phyloP scores from a whole-genome alignment of 2,888 invertebrate genomes.

The Temnothorax unifasciatus region DNA sequence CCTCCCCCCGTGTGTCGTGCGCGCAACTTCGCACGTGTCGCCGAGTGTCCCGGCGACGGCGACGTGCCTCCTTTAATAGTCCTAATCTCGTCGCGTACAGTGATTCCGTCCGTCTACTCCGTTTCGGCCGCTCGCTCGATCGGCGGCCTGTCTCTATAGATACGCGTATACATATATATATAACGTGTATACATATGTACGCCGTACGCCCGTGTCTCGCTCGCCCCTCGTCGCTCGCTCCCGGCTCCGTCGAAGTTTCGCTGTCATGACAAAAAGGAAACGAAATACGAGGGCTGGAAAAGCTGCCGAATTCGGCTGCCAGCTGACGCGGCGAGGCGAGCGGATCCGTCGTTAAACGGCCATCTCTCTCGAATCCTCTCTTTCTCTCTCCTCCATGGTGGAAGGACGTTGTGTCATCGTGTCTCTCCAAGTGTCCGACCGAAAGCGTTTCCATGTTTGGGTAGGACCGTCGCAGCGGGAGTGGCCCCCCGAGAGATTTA shows the following conservation, averaged over 20 bases:
- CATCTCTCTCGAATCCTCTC: conserved; percentile 11
- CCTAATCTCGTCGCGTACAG: conserved; percentile 11
- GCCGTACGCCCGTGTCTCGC: not conserved
- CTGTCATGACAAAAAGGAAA: conserved; percentile 32
- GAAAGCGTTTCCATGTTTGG: conserved; percentile 70
- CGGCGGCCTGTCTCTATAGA: conserved; percentile 46
- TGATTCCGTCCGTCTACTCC: not conserved
- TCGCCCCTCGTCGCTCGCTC: not conserved
- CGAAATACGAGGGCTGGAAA: conserved; percentile 40
- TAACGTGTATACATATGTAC: not conserved
- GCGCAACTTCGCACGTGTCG: not conserved
- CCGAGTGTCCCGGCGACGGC: not conserved
- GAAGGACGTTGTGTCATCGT: conserved; percentile 62
- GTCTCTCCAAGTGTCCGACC: conserved; percentile 39
- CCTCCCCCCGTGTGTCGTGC: not conserved
- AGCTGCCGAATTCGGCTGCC: conserved; percentile 2
- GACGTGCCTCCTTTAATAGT: not conserved
- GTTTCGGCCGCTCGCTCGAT: conserved; percentile 35
- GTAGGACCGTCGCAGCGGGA: conserved; percentile 46
- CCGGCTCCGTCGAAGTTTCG: not conserved
- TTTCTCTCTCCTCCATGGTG: conserved; percentile 17
- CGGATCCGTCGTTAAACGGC: conserved; percentile 27
- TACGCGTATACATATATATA: not conserved
- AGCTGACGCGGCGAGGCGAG: conserved; percentile 36
- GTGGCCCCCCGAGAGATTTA: not conserved